Percentiles rank a stretch among this genome's conserved stretches.
Conservation (phyloP, 1,140 invertebrate genomes). For the Ladona fulva region DNA sequence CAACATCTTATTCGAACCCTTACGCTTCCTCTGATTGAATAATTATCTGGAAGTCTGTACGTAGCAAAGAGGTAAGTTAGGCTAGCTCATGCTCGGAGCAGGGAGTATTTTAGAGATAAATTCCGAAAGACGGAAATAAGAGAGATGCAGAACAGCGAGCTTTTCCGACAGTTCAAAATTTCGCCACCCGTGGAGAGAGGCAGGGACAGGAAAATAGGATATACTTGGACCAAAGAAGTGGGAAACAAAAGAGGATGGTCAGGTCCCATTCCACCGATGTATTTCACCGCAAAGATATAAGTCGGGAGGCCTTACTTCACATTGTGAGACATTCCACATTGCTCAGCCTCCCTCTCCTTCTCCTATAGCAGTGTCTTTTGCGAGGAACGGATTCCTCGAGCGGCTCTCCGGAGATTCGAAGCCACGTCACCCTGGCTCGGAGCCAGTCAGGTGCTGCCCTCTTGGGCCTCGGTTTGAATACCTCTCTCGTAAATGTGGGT, state of each 20-base stretch:
- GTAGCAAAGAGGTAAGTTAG: background rate
- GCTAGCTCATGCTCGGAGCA: background rate
- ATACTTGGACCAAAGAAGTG: background rate
- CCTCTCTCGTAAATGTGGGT: no score
- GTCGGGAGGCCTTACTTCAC: background rate
- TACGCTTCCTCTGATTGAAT: no score
- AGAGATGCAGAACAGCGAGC: background rate
- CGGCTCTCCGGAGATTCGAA: background rate
- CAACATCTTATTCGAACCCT: no score
- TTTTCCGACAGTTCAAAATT: background rate
- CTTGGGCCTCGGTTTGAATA: no score
- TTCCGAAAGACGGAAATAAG: background rate
- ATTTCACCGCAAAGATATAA: background rate
- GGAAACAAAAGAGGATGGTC: background rate
- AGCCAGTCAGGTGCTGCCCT: background rate
- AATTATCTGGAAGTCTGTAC: no score
- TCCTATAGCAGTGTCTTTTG: background rate
- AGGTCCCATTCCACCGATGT: background rate
- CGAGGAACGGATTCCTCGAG: background rate
- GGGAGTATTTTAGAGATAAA: background rate
- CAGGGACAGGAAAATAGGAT: no score
- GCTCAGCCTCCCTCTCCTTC: background rate
- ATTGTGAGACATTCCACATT: slow-evolving; percentile 1
- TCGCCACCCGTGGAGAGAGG: no score
- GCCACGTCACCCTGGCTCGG: background rate